Evolutionary conservation across 2,888 invertebrate species (phyloP).

Genomic region (Heteromurus nitidus): DNA sequence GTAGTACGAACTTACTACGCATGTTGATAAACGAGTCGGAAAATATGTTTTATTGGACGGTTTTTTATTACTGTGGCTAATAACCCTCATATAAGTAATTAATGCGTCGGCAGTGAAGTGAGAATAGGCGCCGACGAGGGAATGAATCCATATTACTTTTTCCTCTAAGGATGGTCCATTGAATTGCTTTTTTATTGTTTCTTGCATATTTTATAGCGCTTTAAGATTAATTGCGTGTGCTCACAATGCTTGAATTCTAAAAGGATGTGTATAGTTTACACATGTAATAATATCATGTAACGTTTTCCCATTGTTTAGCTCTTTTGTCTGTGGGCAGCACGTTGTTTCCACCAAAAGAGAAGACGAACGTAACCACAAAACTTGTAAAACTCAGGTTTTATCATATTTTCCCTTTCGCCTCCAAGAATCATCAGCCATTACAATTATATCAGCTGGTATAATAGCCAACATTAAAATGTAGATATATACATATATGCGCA

Average conservation of each 20-base stretch:
- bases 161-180: constrained; percentile 55
- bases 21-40: constrained; percentile 49
- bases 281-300: constrained; percentile 34
- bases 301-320: constrained; percentile 1
- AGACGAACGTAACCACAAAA: too few relatives aligned
- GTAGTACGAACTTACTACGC: not conserved
- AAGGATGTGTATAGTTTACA: constrained; percentile 4
- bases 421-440: not conserved
- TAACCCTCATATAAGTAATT: constrained; percentile 65
- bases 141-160: constrained; percentile 34
- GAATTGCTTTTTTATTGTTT: constrained; percentile 62
- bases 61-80: constrained; percentile 62
- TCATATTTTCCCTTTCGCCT: too few relatives aligned
- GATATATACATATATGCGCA: too few relatives aligned
- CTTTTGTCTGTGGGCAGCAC: too few relatives aligned
- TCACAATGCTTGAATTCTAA: constrained; percentile 28
- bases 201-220: constrained; percentile 59
- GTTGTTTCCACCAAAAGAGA: too few relatives aligned
- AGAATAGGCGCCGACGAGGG: constrained; percentile 61
- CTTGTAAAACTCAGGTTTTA: too few relatives aligned
- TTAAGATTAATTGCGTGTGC: constrained; percentile 63
- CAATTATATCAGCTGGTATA: not conserved
- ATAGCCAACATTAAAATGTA: too few relatives aligned
- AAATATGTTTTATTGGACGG: constrained; percentile 59
- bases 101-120: constrained; percentile 66